Evolutionary conservation across 2,797 vertebrate genomes (phyloP), one percentile per base, ranked within the genome.

Genomic region (Momotus momota): DNA sequence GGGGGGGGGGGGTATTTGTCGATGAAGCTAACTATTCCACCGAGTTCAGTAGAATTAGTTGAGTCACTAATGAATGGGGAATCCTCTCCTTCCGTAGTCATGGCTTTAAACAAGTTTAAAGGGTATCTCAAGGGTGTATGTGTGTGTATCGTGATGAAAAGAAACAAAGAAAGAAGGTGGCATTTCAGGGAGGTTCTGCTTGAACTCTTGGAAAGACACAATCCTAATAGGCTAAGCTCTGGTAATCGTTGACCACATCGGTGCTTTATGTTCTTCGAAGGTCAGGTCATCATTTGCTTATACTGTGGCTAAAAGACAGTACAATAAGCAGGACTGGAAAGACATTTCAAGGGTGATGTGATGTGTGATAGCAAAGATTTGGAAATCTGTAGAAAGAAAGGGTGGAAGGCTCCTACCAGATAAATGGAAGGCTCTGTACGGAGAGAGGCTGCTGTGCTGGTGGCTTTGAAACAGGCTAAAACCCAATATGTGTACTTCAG

Each of bases 161-260:
- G 43, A 66, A 94, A 43, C 7, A 41, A 66, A 92, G 66, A 29
- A 55, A 60, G 22, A 69, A 10, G n/a, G 46, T 74, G 69, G 43
- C 0, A 1, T 74, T 91, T 90, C 69, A 79, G 57, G 41, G 29
- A 75, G 67, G 45, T 81, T 90, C 74, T 80, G 23, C 79, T 33
- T 93, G 80, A 88, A 86, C 72, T 81, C 35, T 75, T 73, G 40
- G n/a, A 46, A 79, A 71, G 74, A 62, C 25, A 31, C 23, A 40
- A 2, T 51, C 19, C 19, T 81, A 75, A 61, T 13, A 83, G 35
- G 18, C 13, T 66, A 57, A 77, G 5, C 45, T 81, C 48, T 54
- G 57, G 43, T 10, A 40, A 75, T 74, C 49, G 75, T 83, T 75
- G 61, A 51, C 41, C 23, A 81, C 12, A 12, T 15, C 0, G 2